A percentile compares a stretch with the other conserved stretches of the same genome.
Conservation (phyloP, 92 coral and sea anemone species). For the Zoanthus sansibaricus region DNA sequence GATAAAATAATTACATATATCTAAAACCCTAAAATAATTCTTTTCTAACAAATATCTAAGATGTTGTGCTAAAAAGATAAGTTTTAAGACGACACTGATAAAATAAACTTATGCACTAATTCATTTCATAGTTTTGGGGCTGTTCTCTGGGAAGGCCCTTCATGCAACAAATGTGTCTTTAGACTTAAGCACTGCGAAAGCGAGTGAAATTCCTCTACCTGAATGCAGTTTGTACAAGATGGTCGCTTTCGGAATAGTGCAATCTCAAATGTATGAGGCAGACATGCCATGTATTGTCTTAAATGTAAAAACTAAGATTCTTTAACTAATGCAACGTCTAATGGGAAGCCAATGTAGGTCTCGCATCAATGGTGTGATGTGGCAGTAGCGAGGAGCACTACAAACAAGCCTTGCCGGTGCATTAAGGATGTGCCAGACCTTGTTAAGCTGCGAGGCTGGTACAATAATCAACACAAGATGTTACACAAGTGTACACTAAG, state of each 20-base stretch:
- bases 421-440: not conserved
- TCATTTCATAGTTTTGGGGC: not conserved
- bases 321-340: not conserved
- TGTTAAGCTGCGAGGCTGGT: not conserved
- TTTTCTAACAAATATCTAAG: not conserved
- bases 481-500: not conserved
- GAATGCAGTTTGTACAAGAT: not conserved
- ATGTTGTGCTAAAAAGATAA: not conserved
- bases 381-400: not conserved
- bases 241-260: not conserved
- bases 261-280: not conserved
- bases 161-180: not conserved
- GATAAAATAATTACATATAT: no score
- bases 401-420: not conserved
- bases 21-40: no score
- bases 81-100: not conserved
- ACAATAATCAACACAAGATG: not conserved
- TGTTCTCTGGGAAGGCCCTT: not conserved
- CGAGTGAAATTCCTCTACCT: not conserved
- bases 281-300: not conserved
- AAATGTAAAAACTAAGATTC: not conserved
- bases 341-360: not conserved
- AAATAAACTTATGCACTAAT: not conserved
- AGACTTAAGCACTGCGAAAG: not conserved
- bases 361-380: not conserved